Base-by-base conservation (phyloP, 2,113 vertebrate genomes). In the Syngnathus floridae region DNA sequence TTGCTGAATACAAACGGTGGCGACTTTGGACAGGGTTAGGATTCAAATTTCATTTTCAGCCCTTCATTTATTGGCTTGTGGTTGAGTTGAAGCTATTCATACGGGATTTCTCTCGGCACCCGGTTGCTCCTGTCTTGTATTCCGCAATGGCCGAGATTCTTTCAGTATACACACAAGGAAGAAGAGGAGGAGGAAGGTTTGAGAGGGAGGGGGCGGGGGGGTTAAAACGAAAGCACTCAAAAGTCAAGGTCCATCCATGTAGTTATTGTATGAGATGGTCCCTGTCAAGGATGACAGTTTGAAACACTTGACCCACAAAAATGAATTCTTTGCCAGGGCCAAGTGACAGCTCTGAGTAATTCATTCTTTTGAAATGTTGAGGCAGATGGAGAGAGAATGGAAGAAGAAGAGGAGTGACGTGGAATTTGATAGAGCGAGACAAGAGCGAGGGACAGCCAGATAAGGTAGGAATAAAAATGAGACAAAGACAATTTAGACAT, bases 221-320 rank as follows among this genome's bases (percentile, higher is more conserved):
- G 2, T 13, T 56, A 68, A 54, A 71, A 55, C 21, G 36, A 75
- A 79, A 77, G 67, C 75, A 66, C 54, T 82, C 54, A 66, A 73
- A 56, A 88, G 86, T 85, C 84, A 89, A 88, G 81, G 84, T 86
- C 85, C 81, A 72, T 88, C 79, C 78, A 73, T 87, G 87, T 86
- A 86, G 83, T 88, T 87, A 87, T 85, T 88, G 84, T 86, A 89
- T 75, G 77, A 86, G 84, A 88, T 85, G 85, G 83, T 87, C 89
- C 81, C 87, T 90, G 87, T 90, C 89, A 90, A 73, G 87, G 79
- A 89, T 89, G 88, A 89, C 89, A 88, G 87, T 87, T 82, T 87
- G 82, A 86, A 88, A 90, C 88, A 88, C 84, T 89, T 90, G 88
- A 90, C 88, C 86, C 89, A 86, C 88, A 89, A 87, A 89, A 90